Percentiles rank a stretch among this genome's conserved stretches.
Conservation (phyloP, 2,113 vertebrate genomes). For the Siniperca knerii region DNA sequence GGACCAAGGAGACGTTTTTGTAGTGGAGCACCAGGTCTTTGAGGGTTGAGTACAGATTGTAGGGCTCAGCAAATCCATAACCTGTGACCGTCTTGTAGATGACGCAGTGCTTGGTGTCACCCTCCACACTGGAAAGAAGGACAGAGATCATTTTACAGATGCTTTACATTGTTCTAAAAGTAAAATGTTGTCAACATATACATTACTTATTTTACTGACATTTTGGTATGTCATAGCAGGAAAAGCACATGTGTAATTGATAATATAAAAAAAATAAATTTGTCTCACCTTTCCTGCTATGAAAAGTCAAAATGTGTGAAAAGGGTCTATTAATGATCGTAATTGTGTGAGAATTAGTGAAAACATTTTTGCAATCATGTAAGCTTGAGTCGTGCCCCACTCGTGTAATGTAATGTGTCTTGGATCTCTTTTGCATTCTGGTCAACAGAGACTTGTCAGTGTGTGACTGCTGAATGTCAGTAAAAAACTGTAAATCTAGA, state of each 20-base stretch:
- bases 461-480: too few species aligned
- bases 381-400: too few species aligned
- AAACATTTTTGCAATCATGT: too few species aligned
- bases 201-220: neutral
- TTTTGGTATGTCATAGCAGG: neutral
- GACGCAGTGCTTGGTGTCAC: slow-evolving; percentile 93
- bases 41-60: slow-evolving; percentile 93
- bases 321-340: neutral
- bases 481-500: too few species aligned
- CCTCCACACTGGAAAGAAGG: slow-evolving; percentile 86
- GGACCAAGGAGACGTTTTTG: slow-evolving; percentile 93
- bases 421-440: too few species aligned
- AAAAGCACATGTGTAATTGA: neutral
- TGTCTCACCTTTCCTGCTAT: neutral
- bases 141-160: slow-evolving; percentile 1
- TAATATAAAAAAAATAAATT: neutral
- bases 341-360: too few species aligned
- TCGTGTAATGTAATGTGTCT: too few species aligned
- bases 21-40: slow-evolving; percentile 95
- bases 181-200: neutral
- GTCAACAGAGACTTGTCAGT: too few species aligned
- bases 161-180: neutral
- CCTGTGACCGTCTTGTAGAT: slow-evolving; percentile 92
- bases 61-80: slow-evolving; percentile 93
- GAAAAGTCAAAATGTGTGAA: neutral